These are phyloP conservation scores for Cyclophora punctaria DNA, from an alignment of 2,888 invertebrate species.

Conservation along the genomic window DNA sequence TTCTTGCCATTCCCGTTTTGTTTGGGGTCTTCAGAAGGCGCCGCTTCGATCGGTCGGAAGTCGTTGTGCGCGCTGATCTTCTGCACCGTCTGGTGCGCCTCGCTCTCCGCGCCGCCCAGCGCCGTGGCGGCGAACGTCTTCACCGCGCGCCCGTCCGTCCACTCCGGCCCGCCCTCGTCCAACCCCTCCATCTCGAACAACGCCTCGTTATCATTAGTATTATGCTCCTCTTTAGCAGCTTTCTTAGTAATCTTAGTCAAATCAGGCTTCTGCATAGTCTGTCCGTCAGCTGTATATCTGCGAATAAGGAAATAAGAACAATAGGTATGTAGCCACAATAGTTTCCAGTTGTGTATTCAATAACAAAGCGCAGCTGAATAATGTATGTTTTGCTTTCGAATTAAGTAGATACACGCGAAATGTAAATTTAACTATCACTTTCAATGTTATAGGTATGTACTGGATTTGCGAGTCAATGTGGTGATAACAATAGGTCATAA, in stretches of 20 bases:
- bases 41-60: slow-evolving; percentile 75
- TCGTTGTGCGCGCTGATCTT: slow-evolving; percentile 79
- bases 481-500: no score
- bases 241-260: slow-evolving; percentile 68
- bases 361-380: slow-evolving; percentile 13
- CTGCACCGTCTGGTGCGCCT: slow-evolving; percentile 72
- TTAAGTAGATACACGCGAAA: slow-evolving; percentile 27
- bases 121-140: slow-evolving; percentile 75
- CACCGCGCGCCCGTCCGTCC: slow-evolving; percentile 66
- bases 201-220: slow-evolving; percentile 71
- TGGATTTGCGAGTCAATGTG: no score
- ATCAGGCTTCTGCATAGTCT: slow-evolving; percentile 73
- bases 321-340: slow-evolving; percentile 1
- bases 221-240: slow-evolving; percentile 44
- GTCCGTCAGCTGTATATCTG: slow-evolving; percentile 77
- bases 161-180: slow-evolving; percentile 67
- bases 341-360: slow-evolving; percentile 9
- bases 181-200: slow-evolving; percentile 81
- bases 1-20: slow-evolving; percentile 77
- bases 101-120: slow-evolving; percentile 59
- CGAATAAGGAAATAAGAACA: neutral
- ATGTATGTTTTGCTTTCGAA: slow-evolving; percentile 33
- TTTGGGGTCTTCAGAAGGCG: slow-evolving; percentile 60
- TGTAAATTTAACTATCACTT: slow-evolving; percentile 33
- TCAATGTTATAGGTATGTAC: slow-evolving; percentile 15